Conservation (phyloP, 2,113 vertebrate genomes). For the Hemicordylus capensis region DNA sequence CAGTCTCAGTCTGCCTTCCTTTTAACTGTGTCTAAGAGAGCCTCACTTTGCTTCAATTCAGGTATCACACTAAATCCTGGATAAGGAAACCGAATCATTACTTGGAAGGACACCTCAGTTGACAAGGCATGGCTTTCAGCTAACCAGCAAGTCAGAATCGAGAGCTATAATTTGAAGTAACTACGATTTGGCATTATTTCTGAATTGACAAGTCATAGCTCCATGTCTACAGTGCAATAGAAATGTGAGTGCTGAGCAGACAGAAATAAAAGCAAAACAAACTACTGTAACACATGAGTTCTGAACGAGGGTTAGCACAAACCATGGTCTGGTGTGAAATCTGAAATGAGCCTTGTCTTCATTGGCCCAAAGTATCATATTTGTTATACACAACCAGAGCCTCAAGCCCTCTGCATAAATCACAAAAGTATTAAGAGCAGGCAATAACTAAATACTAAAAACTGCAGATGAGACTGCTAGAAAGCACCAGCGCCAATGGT, state of each 20-base stretch:
- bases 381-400: neutral
- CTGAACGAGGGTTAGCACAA: neutral
- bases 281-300: neutral
- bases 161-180: neutral
- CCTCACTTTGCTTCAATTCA: neutral
- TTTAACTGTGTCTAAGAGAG: neutral
- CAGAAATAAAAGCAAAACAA: neutral
- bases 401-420: neutral
- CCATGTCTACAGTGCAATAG: neutral
- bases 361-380: neutral
- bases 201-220: neutral
- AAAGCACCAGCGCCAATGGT: accelerated
- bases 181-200: neutral
- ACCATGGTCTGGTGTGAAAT: neutral
- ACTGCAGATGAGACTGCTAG: slow-evolving; percentile 5
- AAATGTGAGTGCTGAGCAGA: neutral
- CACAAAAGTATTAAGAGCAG: neutral
- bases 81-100: neutral
- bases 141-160: neutral
- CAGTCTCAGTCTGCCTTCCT: too few relatives aligned
- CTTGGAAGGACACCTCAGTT: neutral
- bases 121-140: neutral
- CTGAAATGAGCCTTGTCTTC: neutral
- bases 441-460: neutral
- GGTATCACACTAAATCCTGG: neutral